These are phyloP conservation scores for Amia ocellicauda DNA, from an alignment of 2,113 vertebrate genomes.

Conservation along the genomic window DNA sequence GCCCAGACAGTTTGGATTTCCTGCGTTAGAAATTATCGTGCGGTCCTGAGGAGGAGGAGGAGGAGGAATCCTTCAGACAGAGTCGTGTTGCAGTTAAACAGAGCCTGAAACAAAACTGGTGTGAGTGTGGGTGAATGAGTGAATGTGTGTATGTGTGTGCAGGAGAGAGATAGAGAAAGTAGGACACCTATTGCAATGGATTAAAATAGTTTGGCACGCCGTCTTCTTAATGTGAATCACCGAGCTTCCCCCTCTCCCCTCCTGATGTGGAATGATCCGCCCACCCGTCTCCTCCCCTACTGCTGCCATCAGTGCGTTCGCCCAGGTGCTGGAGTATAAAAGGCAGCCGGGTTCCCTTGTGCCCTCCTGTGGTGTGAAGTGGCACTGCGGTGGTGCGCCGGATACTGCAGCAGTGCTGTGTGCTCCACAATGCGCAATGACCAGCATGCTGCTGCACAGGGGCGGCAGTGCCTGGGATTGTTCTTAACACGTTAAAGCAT, in stretches of 20 bases:
- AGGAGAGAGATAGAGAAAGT: no score
- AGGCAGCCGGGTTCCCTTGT: constrained; percentile 7
- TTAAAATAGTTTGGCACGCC: no score
- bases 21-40: no score
- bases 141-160: no score
- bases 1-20: no score
- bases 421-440: neutral
- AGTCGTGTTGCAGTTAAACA: no score
- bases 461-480: neutral
- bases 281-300: neutral
- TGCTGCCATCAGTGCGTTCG: neutral
- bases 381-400: constrained; percentile 22
- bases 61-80: no score
- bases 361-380: constrained; percentile 24
- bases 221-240: no score
- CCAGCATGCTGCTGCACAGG: neutral
- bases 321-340: neutral
- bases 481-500: neutral
- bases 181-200: no score
- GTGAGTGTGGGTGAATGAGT: no score
- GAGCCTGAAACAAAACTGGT: no score
- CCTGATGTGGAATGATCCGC: neutral
- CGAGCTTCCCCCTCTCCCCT: neutral
- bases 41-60: no score
- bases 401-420: neutral